A percentile compares a stretch with the other conserved stretches of the same genome.
Conservation (phyloP, 2,888 invertebrate species). For the Thyatira batis region DNA sequence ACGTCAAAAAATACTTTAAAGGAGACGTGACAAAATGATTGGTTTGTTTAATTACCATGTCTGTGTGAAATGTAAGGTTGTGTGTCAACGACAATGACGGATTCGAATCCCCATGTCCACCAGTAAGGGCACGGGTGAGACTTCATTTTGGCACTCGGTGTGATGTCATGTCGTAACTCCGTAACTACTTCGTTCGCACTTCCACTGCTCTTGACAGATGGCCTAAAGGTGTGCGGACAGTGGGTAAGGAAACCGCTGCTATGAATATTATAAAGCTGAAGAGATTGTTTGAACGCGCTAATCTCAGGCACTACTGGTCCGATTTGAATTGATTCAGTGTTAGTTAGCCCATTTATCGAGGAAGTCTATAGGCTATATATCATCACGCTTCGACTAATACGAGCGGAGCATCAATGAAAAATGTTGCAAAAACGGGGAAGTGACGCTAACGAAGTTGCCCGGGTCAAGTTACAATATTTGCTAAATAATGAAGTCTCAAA, state of each 20-base stretch:
- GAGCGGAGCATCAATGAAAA: too few species aligned
- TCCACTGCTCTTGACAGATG: background rate
- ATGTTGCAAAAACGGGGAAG: too few species aligned
- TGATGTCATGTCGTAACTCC: background rate
- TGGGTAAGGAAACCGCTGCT: background rate
- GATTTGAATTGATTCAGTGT: too few species aligned
- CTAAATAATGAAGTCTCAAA: too few species aligned
- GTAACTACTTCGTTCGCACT: conserved; percentile 5
- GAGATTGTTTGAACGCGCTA: too few species aligned
- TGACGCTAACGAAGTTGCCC: too few species aligned
- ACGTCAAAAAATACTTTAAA: background rate
- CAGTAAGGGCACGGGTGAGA: background rate
- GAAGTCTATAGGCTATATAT: too few species aligned
- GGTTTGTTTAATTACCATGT: background rate
- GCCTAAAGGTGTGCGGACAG: background rate
- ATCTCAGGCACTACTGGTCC: too few species aligned
- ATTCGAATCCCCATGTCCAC: background rate
- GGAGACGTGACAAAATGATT: background rate
- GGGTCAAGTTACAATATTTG: too few species aligned
- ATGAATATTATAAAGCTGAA: background rate
- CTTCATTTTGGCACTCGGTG: conserved; percentile 2
- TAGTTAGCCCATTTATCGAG: too few species aligned
- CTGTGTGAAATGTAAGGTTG: background rate
- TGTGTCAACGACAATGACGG: background rate
- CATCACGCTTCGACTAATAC: too few species aligned